These are phyloP conservation scores for Sebastes wilsoni DNA, from an alignment of 2,797 vertebrate species.

Conservation along the genomic window DNA sequence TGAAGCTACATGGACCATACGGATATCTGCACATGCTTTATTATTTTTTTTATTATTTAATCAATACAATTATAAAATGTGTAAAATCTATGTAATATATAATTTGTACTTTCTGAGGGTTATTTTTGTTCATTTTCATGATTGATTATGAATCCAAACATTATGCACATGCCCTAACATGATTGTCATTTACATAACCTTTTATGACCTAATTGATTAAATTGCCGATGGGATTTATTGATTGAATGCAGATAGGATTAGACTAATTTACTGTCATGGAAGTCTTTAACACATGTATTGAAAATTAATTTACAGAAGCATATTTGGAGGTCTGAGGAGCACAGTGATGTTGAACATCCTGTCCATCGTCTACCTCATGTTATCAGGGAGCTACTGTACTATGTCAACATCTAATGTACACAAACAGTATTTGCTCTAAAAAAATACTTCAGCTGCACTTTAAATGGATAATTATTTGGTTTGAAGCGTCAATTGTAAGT, in stretches of 20 bases:
- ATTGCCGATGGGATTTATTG: neutral
- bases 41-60: neutral
- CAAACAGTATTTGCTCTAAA: neutral
- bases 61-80: neutral
- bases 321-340: neutral
- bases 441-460: neutral
- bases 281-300: neutral
- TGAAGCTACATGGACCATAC: neutral
- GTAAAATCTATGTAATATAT: neutral
- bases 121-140: neutral
- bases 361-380: neutral
- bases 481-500: neutral
- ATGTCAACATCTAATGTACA: neutral
- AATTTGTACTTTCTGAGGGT: neutral
- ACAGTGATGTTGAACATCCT: neutral
- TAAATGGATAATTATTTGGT: neutral
- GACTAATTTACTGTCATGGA: neutral
- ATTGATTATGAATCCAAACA: neutral
- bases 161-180: neutral
- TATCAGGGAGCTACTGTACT: neutral
- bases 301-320: neutral
- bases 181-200: neutral
- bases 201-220: no score
- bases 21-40: neutral
- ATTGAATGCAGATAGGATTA: neutral